Conservation (phyloP, 2,113 vertebrate species). For the Cygnus atratus region DNA sequence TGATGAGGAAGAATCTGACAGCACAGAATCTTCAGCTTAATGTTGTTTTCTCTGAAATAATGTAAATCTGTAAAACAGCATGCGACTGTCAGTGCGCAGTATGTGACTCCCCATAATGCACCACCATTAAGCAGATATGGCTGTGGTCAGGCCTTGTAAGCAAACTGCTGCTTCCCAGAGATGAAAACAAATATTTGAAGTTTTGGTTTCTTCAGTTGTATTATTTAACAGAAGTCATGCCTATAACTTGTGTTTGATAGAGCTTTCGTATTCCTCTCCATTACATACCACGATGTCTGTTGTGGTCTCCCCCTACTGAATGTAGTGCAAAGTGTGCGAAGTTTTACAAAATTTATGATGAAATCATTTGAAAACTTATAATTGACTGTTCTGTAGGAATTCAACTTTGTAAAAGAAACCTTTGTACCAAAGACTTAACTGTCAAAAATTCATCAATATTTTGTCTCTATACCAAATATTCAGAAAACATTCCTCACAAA, state of each 20-base stretch:
- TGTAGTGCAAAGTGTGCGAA: neutral
- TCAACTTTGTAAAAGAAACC: neutral
- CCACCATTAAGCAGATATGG: neutral
- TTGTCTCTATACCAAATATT: neutral
- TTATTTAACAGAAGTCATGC: neutral
- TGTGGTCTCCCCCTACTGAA: neutral
- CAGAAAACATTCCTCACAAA: neutral
- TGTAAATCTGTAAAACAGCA: too few species aligned
- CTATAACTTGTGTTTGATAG: neutral
- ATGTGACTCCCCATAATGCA: neutral
- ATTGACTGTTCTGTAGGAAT: neutral
- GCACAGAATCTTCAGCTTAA: neutral
- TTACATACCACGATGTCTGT: neutral
- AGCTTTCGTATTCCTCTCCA: neutral
- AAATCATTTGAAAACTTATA: neutral
- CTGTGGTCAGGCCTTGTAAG: neutral
- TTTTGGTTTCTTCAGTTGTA: neutral
- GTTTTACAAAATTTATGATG: neutral
- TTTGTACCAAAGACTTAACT: neutral
- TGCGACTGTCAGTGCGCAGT: neutral
- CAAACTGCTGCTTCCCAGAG: neutral
- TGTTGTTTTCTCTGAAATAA: neutral
- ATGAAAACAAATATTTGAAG: neutral
- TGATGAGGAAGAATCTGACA: neutral
- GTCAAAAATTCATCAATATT: neutral